A percentile compares a stretch with the other conserved stretches of the same genome.
Conservation (phyloP, 2,888 invertebrate genomes). For the Petrolisthes cinctipes region DNA sequence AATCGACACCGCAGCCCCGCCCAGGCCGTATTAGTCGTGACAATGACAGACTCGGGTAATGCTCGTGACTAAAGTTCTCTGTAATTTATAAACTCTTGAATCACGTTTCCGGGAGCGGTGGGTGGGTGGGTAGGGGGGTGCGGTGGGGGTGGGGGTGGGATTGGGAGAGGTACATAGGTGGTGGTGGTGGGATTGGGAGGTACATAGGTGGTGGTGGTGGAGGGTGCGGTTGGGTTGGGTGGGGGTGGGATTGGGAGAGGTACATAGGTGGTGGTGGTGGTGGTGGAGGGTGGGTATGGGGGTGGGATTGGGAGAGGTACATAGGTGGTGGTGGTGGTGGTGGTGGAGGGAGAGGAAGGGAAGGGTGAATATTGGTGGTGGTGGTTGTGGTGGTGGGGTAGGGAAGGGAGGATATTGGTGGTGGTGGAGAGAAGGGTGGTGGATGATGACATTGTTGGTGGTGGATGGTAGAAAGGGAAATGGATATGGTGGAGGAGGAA, state of each 20-base stretch:
- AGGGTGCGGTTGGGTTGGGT: neutral
- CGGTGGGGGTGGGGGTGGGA: neutral
- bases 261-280: neutral
- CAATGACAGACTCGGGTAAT: conserved; percentile 9
- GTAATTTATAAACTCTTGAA: conserved; percentile 26
- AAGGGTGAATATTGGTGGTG: neutral
- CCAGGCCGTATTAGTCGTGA: neutral
- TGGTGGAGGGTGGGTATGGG: neutral
- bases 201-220: neutral
- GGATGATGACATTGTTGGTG: neutral
- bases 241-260: neutral
- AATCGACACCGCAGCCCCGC: neutral
- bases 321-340: neutral
- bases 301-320: neutral
- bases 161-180: neutral
- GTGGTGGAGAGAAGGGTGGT: neutral
- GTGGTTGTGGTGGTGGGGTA: neutral
- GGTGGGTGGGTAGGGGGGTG: neutral
- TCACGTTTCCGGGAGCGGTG: conserved; percentile 7
- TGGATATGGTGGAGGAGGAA: neutral
- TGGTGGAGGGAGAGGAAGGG: too few species aligned
- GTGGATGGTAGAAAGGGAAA: neutral
- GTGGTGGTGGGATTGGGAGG: neutral
- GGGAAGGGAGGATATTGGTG: neutral
- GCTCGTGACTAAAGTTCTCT: conserved; percentile 32